Evolutionary conservation across 2,888 invertebrate species (phyloP), one percentile per base, ranked within the genome.

Genomic region (Bhutanitis thaidina): DNA sequence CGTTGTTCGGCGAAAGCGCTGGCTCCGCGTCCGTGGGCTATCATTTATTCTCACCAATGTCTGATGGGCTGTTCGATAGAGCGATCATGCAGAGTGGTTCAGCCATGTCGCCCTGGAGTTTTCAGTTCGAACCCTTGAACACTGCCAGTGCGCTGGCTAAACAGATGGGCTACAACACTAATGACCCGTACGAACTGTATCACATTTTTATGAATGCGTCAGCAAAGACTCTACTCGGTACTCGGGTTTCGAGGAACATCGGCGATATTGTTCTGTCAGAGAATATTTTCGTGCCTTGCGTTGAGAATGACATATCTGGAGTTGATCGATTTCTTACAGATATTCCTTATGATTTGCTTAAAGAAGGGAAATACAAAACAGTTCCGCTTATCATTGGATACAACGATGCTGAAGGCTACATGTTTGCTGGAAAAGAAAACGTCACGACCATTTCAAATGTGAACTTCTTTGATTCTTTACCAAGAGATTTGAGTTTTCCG

Each of bases 1-100:
- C 86, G 0, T 65, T 88, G 43, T 88, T 88, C 49, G 88, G 89
- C 5, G 87, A 85, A 62, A 88, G 87, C 38, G 89, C 89, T n/a
- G 89, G 89, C 0, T 70, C 86, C 0, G 77, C 85, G 0, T 74
- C 88, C 0, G 84, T 86, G 0, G 54, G 77, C 20, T 85, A 77
- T 35, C 88, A 87, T 47, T 36, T 86, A 12, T 12, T 86, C 1
- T 87, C 88, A 1, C 80, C 84, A 1, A 71, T 85, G 71, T 83
- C 88, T 0, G 74, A 69, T 62, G 83, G 84, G 3, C 53, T 89
- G 7, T 88, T 84, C 43, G 63, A 80, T n/a, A 79, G 61, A 64
- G 87, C 79, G 1, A 83, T 89, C 3, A 64, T 87, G 70, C 80
- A 88, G 57, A 87, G 88, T 51, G 89, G 87, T 0, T 78, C 87